Conservation (phyloP, 2,797 vertebrate species). For the Karalla daura region DNA sequence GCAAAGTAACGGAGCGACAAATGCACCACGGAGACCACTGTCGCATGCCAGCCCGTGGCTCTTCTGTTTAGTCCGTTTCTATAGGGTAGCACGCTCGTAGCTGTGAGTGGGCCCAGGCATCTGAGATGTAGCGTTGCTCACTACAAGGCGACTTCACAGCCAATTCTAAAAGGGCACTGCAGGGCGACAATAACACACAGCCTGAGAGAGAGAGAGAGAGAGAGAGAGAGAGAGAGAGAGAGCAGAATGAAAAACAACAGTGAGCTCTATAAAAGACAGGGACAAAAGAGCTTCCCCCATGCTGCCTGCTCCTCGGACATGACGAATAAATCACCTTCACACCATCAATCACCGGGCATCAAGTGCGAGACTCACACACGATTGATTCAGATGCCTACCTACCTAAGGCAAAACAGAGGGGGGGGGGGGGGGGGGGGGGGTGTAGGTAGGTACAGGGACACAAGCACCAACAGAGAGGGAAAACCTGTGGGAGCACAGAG, state of each 20-base stretch:
- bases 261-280: constrained; percentile 58
- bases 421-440: too few species aligned
- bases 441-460: constrained; percentile 21
- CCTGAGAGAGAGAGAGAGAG: neutral
- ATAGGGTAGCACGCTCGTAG: constrained; percentile 14
- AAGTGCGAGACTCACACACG: constrained; percentile 31
- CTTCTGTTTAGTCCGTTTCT: constrained; percentile 10
- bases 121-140: constrained; percentile 13
- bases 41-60: constrained; percentile 16
- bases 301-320: constrained; percentile 59
- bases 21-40: constrained; percentile 7
- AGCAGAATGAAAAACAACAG: constrained; percentile 68
- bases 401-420: constrained; percentile 43
- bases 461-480: neutral
- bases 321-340: constrained; percentile 69
- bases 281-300: constrained; percentile 67
- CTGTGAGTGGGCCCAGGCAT: constrained; percentile 26
- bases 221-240: constrained; percentile 21
- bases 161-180: constrained; percentile 52
- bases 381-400: constrained; percentile 54
- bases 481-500: neutral
- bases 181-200: constrained; percentile 52
- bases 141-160: constrained; percentile 43
- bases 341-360: constrained; percentile 65
- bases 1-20: constrained; percentile 21